Evolutionary conservation across 2,113 vertebrate species (phyloP).

Genomic region (Dolichallabes microphthalmus): DNA sequence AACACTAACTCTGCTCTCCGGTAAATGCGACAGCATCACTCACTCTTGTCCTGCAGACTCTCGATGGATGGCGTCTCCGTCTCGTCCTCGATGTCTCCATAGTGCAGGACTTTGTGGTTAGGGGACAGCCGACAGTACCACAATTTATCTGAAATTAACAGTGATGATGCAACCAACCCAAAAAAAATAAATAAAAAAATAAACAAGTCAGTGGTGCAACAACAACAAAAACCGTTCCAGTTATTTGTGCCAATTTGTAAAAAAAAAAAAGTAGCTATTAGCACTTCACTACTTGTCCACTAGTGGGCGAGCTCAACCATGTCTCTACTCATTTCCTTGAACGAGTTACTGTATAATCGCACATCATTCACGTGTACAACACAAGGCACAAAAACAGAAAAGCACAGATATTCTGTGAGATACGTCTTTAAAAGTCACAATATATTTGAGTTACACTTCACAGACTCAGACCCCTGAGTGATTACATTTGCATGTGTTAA

Average conservation of each 20-base stretch:
- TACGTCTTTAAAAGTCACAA: background rate
- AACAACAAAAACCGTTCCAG: background rate
- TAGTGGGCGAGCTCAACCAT: background rate
- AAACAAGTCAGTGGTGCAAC: background rate
- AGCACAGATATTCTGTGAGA: background rate
- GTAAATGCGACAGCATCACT: slow-evolving; percentile 49
- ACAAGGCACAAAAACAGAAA: background rate
- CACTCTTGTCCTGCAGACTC: slow-evolving; percentile 87
- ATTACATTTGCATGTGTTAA: no score
- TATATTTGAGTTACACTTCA: background rate
- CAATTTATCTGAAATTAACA: slow-evolving; percentile 81
- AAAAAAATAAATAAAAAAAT: background rate
- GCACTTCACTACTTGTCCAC: background rate
- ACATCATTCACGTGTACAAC: no score
- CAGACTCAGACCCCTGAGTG: background rate
- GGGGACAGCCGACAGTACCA: slow-evolving; percentile 97
- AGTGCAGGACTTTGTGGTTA: slow-evolving; percentile 96
- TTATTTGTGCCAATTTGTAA: background rate
- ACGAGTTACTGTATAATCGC: background rate
- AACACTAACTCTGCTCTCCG: background rate
- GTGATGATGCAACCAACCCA: background rate
- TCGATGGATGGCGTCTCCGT: slow-evolving; percentile 77
- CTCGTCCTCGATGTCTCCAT: slow-evolving; percentile 87
- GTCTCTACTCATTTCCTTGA: background rate
- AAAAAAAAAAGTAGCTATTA: background rate